phyloP scores from a whole-genome alignment of 2,113 vertebrate species.

The Protobothrops flavoviridis region DNA sequence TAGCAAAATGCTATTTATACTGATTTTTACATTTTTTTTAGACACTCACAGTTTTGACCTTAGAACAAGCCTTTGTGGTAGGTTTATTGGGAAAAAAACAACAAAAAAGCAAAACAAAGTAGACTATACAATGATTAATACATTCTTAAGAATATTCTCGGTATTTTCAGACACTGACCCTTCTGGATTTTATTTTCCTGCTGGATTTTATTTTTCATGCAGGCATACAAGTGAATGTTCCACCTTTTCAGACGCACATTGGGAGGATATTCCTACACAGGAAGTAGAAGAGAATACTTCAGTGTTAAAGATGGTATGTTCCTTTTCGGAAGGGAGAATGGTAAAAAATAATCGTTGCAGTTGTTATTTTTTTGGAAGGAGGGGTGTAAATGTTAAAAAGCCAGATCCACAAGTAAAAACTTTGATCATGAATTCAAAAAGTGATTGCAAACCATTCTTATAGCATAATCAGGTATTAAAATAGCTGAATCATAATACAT shows the following conservation, averaged over 20 bases:
- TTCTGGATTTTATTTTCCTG: conserved; percentile 18
- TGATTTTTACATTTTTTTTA: not conserved
- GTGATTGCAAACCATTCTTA: not conserved
- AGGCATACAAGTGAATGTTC: conserved; percentile 20
- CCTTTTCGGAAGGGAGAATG: not conserved
- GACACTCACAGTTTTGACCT: not conserved
- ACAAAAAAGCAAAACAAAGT: not conserved
- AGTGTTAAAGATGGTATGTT: not conserved
- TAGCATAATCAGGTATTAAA: not conserved
- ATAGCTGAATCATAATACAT: not conserved
- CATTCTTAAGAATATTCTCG: not conserved
- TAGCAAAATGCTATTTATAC: not conserved
- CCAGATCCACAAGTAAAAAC: not conserved
- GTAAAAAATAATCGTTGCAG: not conserved
- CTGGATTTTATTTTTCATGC: conserved; percentile 20
- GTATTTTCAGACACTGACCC: not conserved
- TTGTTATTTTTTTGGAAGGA: not conserved
- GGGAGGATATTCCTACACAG: not conserved
- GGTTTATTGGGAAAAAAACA: not conserved
- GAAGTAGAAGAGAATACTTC: not conserved
- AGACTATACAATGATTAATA: not conserved
- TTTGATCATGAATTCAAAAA: not conserved
- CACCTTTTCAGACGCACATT: not conserved
- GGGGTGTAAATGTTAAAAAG: not conserved
- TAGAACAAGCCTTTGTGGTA: not conserved